phyloP scores from a whole-genome alignment of 2,113 vertebrate genomes.

The Sinosuthora webbiana region DNA sequence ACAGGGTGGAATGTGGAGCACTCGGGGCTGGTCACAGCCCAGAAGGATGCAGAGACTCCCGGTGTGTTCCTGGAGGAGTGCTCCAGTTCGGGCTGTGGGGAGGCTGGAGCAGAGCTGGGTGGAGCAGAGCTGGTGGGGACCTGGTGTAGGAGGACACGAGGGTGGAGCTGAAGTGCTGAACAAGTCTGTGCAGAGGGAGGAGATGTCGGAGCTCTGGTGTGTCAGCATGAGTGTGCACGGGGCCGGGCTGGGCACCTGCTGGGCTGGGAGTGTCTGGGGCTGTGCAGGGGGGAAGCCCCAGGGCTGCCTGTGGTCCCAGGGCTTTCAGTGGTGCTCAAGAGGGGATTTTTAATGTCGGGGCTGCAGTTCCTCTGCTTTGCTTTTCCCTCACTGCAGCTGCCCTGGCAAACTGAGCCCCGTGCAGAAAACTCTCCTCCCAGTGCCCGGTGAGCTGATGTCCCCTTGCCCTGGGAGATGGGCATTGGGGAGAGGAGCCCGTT shows the following conservation, averaged over 20 bases:
- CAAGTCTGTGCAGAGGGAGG: background rate
- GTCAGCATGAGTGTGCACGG: background rate
- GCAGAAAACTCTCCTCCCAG: rapidly evolving
- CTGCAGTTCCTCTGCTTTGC: background rate
- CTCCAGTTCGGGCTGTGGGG: background rate
- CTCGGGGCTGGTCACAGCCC: background rate
- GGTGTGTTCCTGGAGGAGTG: background rate
- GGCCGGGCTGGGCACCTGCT: rapidly evolving
- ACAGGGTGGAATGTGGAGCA: background rate
- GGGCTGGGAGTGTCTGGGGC: background rate
- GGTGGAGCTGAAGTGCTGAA: background rate
- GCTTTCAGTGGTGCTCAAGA: background rate
- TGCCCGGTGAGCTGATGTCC: rapidly evolving
- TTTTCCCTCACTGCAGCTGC: background rate
- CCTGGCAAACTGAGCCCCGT: rapidly evolving
- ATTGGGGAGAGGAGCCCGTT: background rate
- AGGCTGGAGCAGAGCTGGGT: background rate
- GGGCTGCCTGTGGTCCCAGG: background rate
- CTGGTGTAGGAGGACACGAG: background rate
- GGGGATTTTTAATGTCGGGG: background rate
- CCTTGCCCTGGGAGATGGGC: rapidly evolving
- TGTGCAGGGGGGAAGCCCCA: too few species aligned
- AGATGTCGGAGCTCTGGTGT: background rate
- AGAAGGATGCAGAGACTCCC: background rate
- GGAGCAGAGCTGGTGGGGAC: background rate